phyloP scores from a whole-genome alignment of 1,140 invertebrate species.

The Aplysia californica region DNA sequence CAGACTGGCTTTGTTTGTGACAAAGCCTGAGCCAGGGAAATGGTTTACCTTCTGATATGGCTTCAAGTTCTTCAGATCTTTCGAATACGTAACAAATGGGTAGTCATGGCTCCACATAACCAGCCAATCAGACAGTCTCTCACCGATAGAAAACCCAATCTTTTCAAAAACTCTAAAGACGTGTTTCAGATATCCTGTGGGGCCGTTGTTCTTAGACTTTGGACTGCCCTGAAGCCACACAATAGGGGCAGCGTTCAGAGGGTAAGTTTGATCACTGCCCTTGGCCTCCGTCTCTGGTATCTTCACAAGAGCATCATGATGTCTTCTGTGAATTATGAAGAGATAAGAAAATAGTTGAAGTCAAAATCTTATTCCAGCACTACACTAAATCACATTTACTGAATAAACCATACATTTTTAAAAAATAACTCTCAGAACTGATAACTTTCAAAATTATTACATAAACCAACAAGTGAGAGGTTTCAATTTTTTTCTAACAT shows the following conservation, averaged over 20 bases:
- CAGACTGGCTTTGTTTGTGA: slow-evolving; percentile 94
- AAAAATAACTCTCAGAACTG: neutral
- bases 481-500: neutral
- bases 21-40: slow-evolving; percentile 93
- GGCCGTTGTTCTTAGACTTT: slow-evolving; percentile 63
- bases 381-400: neutral
- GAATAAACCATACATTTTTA: neutral
- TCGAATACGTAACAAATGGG: slow-evolving; percentile 78
- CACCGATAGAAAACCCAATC: slow-evolving; percentile 77
- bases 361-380: neutral
- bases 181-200: slow-evolving; percentile 80
- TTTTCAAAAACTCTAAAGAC: slow-evolving; percentile 80
- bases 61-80: slow-evolving; percentile 75
- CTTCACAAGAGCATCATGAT: neutral
- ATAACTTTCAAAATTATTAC: neutral
- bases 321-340: neutral
- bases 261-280: neutral
- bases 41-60: slow-evolving; percentile 90
- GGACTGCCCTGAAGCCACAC: slow-evolving; percentile 20
- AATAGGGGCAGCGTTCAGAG: neutral
- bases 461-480: neutral
- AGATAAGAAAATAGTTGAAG: neutral
- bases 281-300: neutral
- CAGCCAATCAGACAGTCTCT: slow-evolving; percentile 77
- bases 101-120: slow-evolving; percentile 95